A percentile compares a stretch with the other conserved stretches of the same genome.
These are phyloP conservation scores for Aphelenchoides besseyi DNA, from an alignment of 1,140 invertebrate species.

Conservation along the genomic window DNA sequence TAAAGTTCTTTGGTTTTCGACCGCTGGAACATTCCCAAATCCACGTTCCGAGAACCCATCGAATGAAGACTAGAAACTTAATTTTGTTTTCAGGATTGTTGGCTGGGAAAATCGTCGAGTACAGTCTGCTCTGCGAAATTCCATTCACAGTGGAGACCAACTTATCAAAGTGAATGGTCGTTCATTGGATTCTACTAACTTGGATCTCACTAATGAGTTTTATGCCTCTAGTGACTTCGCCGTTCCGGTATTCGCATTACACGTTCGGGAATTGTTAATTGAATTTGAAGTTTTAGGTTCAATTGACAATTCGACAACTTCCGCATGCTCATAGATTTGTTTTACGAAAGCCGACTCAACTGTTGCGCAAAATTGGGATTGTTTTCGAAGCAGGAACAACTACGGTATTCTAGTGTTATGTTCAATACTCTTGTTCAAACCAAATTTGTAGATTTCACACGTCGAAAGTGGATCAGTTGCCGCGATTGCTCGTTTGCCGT, in stretches of 20 bases:
- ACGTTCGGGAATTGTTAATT: neutral
- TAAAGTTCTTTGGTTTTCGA: neutral
- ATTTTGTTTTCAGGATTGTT: conserved; percentile 1
- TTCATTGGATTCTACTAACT: neutral
- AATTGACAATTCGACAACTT: conserved; percentile 12
- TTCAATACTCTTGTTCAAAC: neutral
- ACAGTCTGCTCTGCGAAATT: neutral
- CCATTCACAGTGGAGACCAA: conserved; percentile 17
- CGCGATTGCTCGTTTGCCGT: neutral
- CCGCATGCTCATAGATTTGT: neutral
- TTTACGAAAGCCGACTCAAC: conserved; percentile 1
- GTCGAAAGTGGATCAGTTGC: neutral
- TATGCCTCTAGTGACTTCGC: neutral
- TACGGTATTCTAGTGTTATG: neutral
- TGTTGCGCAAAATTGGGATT: conserved; percentile 20
- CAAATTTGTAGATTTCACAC: conserved; percentile 17
- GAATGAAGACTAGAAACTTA: neutral
- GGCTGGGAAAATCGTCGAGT: conserved; percentile 4
- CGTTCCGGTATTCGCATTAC: neutral
- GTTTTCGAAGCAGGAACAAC: conserved; percentile 8
- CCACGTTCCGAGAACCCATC: neutral
- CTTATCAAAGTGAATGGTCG: conserved; percentile 17
- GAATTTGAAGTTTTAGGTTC: conserved; percentile 13
- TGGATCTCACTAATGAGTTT: neutral
- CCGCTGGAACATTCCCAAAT: no score